Base-by-base conservation (phyloP, 2,113 vertebrate genomes). In the Pycnonotus jocosus region DNA sequence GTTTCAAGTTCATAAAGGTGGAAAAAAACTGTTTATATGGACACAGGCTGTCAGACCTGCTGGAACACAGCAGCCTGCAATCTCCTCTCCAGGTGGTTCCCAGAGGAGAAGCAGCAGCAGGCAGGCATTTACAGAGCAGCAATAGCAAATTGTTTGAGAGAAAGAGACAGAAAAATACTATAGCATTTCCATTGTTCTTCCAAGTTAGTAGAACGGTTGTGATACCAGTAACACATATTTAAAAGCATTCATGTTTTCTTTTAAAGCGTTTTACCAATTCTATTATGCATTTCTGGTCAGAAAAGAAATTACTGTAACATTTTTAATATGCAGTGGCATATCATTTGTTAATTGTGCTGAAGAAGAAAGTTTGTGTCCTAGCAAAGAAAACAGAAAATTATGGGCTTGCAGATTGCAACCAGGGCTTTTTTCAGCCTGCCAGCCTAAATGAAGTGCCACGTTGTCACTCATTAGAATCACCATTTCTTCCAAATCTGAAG, bases 111-210 rank as follows among this genome's bases (percentile, higher is more conserved):
- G 73, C 60, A 61, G 40, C 3, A 8, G 20, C 1, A 4, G 48
- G 28, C 45, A 77, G 37, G 22, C 18, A 11, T 31, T 84, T 68
- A 60, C 22, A 64, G 35, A 74, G n/a, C 68, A 70, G 24, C 1
- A 2, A 28, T 3, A 1, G 48, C 22, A 66, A 64, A 78, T 3
- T 2, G 3, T 58, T 37, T 0, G 0, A 81, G 56, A 61, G 58
- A 73, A 58, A 83, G 51, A 58, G 37, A 21, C 58, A 60, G 27
- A 68, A 42, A 18, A 64, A 48, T n/a, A 27, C 17, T 35, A 5
- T 72, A 31, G 38, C 37, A 35, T 68, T 68, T 51, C 42, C 54
- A 22, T 27, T 77, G 66, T 62, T 77, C 62, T 88, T 90, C 62
- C 40, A 24, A 31, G 33, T 61, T 58, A 86, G 37, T 30, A 56